A percentile compares a stretch with the other conserved stretches of the same genome.
These are phyloP conservation scores for Drosophila azteca DNA, from an alignment of 1,140 invertebrate species.

Conservation along the genomic window DNA sequence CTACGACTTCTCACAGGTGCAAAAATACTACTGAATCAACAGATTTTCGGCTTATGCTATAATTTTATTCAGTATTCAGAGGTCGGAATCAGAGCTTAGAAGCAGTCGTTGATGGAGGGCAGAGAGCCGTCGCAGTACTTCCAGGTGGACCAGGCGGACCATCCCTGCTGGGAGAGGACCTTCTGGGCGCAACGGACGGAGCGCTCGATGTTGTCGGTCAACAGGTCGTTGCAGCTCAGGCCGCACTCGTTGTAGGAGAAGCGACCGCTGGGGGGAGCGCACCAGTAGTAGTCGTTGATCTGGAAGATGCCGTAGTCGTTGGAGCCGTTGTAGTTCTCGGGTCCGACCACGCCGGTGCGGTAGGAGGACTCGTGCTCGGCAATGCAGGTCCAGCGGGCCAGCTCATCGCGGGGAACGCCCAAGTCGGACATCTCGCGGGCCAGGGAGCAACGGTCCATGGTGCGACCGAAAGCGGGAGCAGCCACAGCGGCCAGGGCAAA, in stretches of 20 bases:
- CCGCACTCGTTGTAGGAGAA: conserved; percentile 65
- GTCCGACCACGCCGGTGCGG: conserved; percentile 49
- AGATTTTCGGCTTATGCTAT: no score
- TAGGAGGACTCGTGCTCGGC: conserved; percentile 61
- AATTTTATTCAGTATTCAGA: no score
- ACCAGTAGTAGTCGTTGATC: conserved; percentile 79
- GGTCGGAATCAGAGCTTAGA: conserved; percentile 28
- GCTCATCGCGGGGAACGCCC: conserved; percentile 65
- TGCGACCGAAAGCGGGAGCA: conserved; percentile 62
- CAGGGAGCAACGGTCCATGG: conserved; percentile 76
- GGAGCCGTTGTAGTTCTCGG: conserved; percentile 66
- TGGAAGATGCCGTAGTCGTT: conserved; percentile 79
- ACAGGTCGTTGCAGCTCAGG: conserved; percentile 55
- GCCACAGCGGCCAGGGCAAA: conserved; percentile 54
- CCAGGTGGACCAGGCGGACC: conserved; percentile 66
- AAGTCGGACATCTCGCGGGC: conserved; percentile 70
- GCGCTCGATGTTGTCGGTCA: conserved; percentile 62
- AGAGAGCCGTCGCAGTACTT: no score
- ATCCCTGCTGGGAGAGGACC: conserved; percentile 67
- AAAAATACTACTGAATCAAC: no score
- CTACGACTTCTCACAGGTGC: no score
- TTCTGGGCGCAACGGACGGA: conserved; percentile 71
- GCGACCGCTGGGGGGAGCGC: conserved; percentile 57
- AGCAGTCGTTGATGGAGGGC: background rate
- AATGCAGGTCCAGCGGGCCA: conserved; percentile 61